Evolutionary conservation across 2,797 vertebrate genomes (phyloP).

Genomic region (Perodicticus potto): DNA sequence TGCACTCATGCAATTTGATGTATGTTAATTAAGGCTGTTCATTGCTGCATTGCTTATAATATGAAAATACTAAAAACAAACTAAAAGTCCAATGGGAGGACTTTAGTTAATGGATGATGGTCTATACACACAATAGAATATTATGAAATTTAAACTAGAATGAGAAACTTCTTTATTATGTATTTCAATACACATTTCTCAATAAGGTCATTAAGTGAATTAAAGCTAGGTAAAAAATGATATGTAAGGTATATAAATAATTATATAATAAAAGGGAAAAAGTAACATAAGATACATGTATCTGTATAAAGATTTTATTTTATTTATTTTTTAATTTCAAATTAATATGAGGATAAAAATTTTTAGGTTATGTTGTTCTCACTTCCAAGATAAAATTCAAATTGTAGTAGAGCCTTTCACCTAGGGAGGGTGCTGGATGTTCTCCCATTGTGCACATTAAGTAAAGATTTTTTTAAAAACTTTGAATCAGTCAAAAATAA

Average conservation of each 20-base stretch:
- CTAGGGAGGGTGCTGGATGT: too few species aligned
- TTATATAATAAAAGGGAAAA: neutral
- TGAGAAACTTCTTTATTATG: neutral
- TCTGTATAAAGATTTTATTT: neutral
- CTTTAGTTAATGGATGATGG: neutral
- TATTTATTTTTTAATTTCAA: too few species aligned
- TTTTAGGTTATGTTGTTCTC: too few species aligned
- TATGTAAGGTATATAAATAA: neutral
- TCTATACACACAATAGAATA: neutral
- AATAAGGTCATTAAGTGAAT: neutral
- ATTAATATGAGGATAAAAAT: too few species aligned
- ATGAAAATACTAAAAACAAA: neutral
- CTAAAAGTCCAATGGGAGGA: neutral
- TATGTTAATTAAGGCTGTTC: neutral
- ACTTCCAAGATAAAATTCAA: too few species aligned
- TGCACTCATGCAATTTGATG: neutral
- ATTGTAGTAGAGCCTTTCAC: too few species aligned
- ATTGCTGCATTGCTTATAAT: neutral
- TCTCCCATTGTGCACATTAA: too few species aligned
- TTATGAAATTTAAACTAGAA: neutral
- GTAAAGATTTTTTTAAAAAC: too few species aligned
- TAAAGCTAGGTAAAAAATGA: neutral
- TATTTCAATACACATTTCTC: neutral
- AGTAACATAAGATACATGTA: neutral
- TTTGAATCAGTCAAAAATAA: neutral